Evolutionary conservation across 2,113 vertebrate genomes (phyloP).

Genomic region (Pachypanchax playfairii): DNA sequence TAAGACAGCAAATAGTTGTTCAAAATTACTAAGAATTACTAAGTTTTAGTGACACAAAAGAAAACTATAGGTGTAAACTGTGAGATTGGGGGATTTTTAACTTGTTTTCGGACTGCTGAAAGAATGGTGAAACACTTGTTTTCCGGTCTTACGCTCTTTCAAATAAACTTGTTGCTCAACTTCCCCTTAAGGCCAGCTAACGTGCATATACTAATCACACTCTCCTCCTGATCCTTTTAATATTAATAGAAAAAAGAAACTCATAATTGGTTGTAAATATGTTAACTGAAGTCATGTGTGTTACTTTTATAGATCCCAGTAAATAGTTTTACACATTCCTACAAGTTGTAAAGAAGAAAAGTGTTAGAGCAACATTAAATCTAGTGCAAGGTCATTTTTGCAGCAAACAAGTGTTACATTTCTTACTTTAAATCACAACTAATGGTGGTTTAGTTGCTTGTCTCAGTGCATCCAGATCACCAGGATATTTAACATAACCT

Average conservation of each 20-base stretch:
- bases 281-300: not conserved
- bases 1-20: not conserved
- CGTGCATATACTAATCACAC: slow-evolving; percentile 7
- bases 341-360: not conserved
- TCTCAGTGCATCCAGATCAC: slow-evolving; percentile 4
- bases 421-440: slow-evolving; percentile 11
- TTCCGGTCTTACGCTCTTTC: slow-evolving; percentile 63
- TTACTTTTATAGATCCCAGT: not conserved
- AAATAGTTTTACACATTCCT: not conserved
- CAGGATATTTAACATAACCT: not conserved
- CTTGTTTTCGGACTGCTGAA: slow-evolving; percentile 25
- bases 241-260: not conserved
- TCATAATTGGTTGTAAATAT: not conserved
- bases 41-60: not conserved
- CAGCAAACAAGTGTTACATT: not conserved
- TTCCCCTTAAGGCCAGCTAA: slow-evolving; percentile 58
- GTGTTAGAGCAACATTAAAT: not conserved
- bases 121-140: slow-evolving; percentile 62
- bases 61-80: not conserved
- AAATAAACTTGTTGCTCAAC: slow-evolving; percentile 68
- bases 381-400: not conserved
- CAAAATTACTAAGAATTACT: too few species aligned
- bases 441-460: not conserved
- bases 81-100: not conserved
- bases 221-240: slow-evolving; percentile 3